These are phyloP conservation scores for Euproctis similis DNA, from an alignment of 2,888 invertebrate species.

Conservation along the genomic window DNA sequence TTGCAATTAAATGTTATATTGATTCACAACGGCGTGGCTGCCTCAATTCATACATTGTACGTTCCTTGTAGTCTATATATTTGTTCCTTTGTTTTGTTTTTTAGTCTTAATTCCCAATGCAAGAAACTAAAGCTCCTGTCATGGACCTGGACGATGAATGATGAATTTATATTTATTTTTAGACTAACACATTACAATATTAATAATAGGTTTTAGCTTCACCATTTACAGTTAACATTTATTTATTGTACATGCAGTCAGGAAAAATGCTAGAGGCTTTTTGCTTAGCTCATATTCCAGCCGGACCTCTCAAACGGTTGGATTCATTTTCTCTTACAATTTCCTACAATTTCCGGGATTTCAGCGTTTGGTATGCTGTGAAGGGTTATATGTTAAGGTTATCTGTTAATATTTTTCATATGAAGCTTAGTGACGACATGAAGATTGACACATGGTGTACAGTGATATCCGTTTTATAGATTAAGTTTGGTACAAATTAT, in stretches of 20 bases:
- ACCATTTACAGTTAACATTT: no score
- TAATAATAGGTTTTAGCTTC: no score
- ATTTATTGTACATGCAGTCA: conserved; percentile 10
- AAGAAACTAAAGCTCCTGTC: no score
- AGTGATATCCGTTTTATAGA: no score
- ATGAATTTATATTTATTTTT: no score
- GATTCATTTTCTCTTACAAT: conserved; percentile 75
- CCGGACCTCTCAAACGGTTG: conserved; percentile 60
- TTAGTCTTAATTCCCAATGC: no score
- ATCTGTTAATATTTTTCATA: conserved; percentile 63
- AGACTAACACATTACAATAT: no score
- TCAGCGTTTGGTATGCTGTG: conserved; percentile 58
- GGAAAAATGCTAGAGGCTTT: conserved; percentile 26
- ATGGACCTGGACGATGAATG: no score
- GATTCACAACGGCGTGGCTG: conserved; percentile 26
- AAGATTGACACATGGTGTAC: no score
- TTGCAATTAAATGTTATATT: conserved; percentile 36
- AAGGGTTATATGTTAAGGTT: no score
- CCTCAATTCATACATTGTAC: conserved; percentile 1
- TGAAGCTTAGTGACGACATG: conserved; percentile 10
- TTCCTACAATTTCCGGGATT: conserved; percentile 77
- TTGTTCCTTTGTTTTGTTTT: neutral
- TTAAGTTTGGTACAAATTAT: no score
- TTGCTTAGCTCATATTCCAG: conserved; percentile 21
- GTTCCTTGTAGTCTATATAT: conserved; percentile 2